A percentile compares a stretch with the other conserved stretches of the same genome.
Evolutionary conservation across 1,140 invertebrate species (phyloP).

Genomic region (Drosophila dunni): DNA sequence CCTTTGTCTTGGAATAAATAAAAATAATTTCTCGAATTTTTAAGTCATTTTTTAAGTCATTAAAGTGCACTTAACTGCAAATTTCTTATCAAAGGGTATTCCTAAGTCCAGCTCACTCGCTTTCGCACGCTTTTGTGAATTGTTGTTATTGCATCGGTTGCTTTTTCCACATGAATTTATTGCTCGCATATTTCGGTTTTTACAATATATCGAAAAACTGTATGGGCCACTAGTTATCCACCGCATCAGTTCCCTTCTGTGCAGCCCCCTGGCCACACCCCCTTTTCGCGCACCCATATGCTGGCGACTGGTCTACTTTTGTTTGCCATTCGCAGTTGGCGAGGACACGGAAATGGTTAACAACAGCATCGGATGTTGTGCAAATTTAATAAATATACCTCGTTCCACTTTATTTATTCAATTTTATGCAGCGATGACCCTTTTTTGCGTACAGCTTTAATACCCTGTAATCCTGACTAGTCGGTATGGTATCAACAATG

Average conservation of each 20-base stretch:
- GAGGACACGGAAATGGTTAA: constrained; percentile 73
- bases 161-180: constrained; percentile 75
- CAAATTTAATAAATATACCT: constrained; percentile 78
- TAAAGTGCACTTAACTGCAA: too few species aligned
- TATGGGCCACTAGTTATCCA: constrained; percentile 8
- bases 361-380: constrained; percentile 77
- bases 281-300: background rate
- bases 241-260: background rate
- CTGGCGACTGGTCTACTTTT: constrained; percentile 13
- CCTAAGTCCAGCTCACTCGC: background rate
- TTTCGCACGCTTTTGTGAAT: too few species aligned
- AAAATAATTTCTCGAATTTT: too few species aligned
- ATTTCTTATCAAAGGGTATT: background rate
- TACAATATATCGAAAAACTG: constrained; percentile 44
- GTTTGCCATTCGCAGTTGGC: constrained; percentile 48
- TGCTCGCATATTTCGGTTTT: constrained; percentile 68
- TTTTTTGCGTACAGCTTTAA: constrained; percentile 20
- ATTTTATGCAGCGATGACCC: constrained; percentile 45
- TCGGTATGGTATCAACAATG: background rate
- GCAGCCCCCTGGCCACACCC: background rate
- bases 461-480: background rate
- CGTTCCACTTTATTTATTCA: constrained; percentile 68
- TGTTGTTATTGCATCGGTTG: constrained; percentile 51
- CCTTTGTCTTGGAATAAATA: too few species aligned
- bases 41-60: too few species aligned